phyloP scores from a whole-genome alignment of 2,797 vertebrate genomes.

The Phyllotis vaccarum region DNA sequence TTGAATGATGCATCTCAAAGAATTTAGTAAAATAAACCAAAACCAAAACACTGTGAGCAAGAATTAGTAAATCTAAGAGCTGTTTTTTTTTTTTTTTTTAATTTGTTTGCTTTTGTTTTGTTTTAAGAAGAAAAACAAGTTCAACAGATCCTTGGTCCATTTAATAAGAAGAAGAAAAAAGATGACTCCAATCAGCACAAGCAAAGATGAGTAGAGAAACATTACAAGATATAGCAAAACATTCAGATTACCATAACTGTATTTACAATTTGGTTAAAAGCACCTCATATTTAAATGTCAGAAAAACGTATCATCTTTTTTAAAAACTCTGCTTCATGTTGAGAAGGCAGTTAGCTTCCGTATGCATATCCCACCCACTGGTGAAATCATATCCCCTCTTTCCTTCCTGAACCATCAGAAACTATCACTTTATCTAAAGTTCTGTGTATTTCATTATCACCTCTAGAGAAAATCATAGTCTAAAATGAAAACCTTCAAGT shows the following conservation, averaged over 20 bases:
- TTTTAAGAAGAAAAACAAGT: neutral
- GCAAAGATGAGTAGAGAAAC: neutral
- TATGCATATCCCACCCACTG: neutral
- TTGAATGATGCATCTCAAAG: neutral
- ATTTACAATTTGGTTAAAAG: neutral
- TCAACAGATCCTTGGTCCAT: neutral
- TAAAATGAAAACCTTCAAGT: neutral
- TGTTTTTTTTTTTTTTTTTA: too few relatives aligned
- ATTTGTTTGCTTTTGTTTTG: too few relatives aligned
- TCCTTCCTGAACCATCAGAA: neutral
- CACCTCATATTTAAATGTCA: neutral
- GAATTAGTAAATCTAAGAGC: too few relatives aligned
- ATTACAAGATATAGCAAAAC: neutral
- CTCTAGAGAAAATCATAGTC: neutral
- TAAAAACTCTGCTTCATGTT: neutral
- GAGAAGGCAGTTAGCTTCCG: neutral
- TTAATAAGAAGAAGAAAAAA: neutral
- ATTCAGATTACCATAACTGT: neutral
- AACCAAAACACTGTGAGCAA: too few relatives aligned
- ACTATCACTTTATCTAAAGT: neutral
- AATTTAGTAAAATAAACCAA: neutral
- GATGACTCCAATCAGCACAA: neutral
- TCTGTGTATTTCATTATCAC: neutral
- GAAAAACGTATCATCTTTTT: neutral
- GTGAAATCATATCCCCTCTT: neutral